phyloP scores from a whole-genome alignment of 2,113 vertebrate genomes.

The Laticauda laticaudata region DNA sequence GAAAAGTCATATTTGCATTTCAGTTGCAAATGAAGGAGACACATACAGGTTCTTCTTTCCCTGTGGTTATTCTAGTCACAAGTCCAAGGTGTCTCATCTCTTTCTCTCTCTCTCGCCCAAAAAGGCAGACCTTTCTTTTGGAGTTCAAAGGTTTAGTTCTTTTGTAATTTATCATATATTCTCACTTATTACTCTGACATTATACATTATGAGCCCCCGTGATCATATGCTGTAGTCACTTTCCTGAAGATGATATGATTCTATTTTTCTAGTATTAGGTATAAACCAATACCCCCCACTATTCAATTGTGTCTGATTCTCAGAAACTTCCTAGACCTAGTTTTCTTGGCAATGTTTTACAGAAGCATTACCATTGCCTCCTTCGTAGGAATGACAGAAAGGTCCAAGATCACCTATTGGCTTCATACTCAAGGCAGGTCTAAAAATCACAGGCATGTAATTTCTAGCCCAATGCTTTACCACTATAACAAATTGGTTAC shows the following conservation, averaged over 20 bases:
- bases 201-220: neutral
- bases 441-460: neutral
- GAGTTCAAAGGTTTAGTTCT: constrained; percentile 29
- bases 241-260: constrained; percentile 31
- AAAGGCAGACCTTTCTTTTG: constrained; percentile 35
- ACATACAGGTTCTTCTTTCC: neutral
- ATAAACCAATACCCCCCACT: neutral
- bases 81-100: constrained; percentile 35
- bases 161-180: constrained; percentile 42
- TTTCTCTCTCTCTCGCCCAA: neutral
- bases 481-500: neutral
- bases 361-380: neutral
- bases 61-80: constrained; percentile 40
- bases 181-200: constrained; percentile 16
- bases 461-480: neutral
- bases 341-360: neutral
- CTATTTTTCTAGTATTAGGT: constrained; percentile 14
- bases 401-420: neutral
- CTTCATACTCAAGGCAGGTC: neutral
- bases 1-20: constrained; percentile 44
- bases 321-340: neutral
- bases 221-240: constrained; percentile 20
- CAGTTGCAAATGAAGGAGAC: constrained; percentile 38
- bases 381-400: neutral
- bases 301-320: neutral